Percentiles rank a stretch among this genome's conserved stretches.
Evolutionary conservation across 2,113 vertebrate species (phyloP).

Genomic region (Hypomesus transpacificus): DNA sequence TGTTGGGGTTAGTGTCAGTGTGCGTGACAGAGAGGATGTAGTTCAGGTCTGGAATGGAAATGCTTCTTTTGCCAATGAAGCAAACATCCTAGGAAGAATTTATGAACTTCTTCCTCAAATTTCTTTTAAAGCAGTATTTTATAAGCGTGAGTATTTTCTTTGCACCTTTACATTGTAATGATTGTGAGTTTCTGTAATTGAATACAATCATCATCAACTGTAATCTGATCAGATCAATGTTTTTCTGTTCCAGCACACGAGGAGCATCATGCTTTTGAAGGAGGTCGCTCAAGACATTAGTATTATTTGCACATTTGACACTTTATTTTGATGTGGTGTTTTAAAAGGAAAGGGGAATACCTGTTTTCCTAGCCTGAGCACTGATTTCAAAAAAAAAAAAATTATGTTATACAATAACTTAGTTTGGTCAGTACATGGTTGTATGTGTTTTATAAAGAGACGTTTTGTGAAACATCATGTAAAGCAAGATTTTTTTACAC

Average conservation of each 20-base stretch:
- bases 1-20: conserved; percentile 89
- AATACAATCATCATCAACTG: neutral
- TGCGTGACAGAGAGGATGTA: conserved; percentile 89
- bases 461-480: conserved; percentile 38
- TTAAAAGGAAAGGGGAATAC: conserved; percentile 16
- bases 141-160: conserved; percentile 86
- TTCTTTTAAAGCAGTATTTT: conserved; percentile 92
- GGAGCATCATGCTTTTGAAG: conserved; percentile 96
- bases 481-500: conserved; percentile 34
- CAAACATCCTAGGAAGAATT: conserved; percentile 87
- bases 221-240: neutral
- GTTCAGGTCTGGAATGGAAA: conserved; percentile 97
- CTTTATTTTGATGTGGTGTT: conserved; percentile 24
- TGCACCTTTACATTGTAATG: neutral
- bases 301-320: conserved; percentile 58
- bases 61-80: conserved; percentile 82
- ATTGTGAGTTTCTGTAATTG: neutral
- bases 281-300: conserved; percentile 82
- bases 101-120: conserved; percentile 86
- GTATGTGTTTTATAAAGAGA: conserved; percentile 42
- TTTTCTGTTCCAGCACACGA: conserved; percentile 82
- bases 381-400: conserved; percentile 15
- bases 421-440: conserved; percentile 11
- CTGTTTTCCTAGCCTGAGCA: conserved; percentile 16
- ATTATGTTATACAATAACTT: conserved; percentile 14